A percentile compares a stretch with the other conserved stretches of the same genome.
Conservation (phyloP, 2,797 vertebrate species). For the Anguilla megastoma region DNA sequence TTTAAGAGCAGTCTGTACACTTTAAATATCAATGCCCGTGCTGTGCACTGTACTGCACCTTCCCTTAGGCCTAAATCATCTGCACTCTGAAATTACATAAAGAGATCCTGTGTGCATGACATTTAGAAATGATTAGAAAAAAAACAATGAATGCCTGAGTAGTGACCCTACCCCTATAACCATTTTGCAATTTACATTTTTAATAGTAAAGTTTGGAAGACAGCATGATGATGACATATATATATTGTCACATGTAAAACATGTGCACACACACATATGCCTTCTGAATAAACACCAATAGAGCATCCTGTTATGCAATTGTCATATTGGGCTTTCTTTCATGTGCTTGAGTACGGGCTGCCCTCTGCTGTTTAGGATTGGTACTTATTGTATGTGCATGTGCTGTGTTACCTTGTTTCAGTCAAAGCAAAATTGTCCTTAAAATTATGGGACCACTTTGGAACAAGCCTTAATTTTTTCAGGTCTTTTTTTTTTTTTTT, state of each 20-base stretch:
- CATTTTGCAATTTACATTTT: not conserved
- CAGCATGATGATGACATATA: slow-evolving; percentile 22
- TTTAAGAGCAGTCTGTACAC: not conserved
- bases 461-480: not conserved
- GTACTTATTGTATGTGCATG: not conserved
- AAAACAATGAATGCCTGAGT: not conserved
- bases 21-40: not conserved
- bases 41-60: not conserved
- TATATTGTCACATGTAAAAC: not conserved
- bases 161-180: not conserved
- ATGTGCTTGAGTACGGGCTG: slow-evolving; percentile 28
- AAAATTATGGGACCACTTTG: not conserved
- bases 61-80: not conserved
- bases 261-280: not conserved
- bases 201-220: not conserved
- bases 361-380: slow-evolving; percentile 47
- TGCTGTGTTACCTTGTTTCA: no score
- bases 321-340: not conserved
- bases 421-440: no score
- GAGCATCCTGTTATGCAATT: not conserved
- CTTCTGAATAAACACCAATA: not conserved
- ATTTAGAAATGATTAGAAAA: not conserved
- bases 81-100: not conserved
- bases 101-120: not conserved
- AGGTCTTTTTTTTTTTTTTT: not conserved